Base-by-base conservation (phyloP, 2,113 vertebrate genomes). In the Notechis scutatus region DNA sequence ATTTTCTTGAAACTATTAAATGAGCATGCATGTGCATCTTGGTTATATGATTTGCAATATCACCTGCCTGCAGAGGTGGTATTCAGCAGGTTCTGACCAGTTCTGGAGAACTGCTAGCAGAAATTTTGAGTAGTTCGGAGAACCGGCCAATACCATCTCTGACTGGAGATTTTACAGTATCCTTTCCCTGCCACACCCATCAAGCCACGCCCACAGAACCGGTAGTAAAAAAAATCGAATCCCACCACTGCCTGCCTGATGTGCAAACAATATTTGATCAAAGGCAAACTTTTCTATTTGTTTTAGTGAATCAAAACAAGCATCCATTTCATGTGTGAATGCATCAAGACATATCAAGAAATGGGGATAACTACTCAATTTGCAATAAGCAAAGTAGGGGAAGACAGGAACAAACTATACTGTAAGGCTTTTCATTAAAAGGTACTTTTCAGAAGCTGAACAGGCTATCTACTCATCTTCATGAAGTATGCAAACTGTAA, bases 391-490 rank as follows among this genome's bases (percentile, higher is more conserved):
- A 94, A 55, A 92, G 90, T 57, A 55, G 89, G 21, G 52, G 90
- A 91, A 94, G 6, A 94, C 50, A 91, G 24, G 29, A 93, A 39
- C 21, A 92, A 85, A 87, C 94, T 92, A 81, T 8, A 5, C 3
- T 92, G 90, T 93, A 7, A 81, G 45, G 92, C 91, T 93, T 93
- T 93, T 93, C 42, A 90, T 52, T 69, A 54, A 91, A 18, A 47
- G 81, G 9, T 2, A 0, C 1, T 87, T 92, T 91, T 92, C n/a
- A 42, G 50, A 61, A 9, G n/a, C 8, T 91, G 45, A 85, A 56
- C 29, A 92, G 50, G 6, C 24, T 81, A 91, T 47, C 89, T 47
- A 91, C 34, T 95, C 87, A 91, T 91, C 85, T 52, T 89, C 47
- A 6, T 89, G 91, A 93, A 3, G 0, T 61, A 89, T 21, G 86